Evolutionary conservation across 2,888 invertebrate species (phyloP).

Genomic region (Sinopyrophorus schimmeli): DNA sequence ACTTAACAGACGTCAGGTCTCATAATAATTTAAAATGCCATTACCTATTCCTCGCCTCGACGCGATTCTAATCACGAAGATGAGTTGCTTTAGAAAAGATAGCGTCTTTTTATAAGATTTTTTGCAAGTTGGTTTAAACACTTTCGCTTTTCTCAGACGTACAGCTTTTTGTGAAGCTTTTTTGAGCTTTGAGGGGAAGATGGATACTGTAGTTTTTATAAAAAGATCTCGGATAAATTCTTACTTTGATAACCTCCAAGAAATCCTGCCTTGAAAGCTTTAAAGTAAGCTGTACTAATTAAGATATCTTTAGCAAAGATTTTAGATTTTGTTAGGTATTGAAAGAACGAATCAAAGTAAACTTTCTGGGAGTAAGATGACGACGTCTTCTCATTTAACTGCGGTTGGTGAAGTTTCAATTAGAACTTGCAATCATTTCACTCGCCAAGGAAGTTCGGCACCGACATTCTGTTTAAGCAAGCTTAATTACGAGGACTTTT

Average conservation of each 20-base stretch:
- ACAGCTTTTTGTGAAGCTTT: slow-evolving; percentile 21
- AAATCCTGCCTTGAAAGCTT: slow-evolving; percentile 12
- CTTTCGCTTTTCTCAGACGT: slow-evolving; percentile 27
- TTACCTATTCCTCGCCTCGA: slow-evolving; percentile 44
- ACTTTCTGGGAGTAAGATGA: slow-evolving; percentile 20
- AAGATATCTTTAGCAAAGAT: slow-evolving; percentile 16
- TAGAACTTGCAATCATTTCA: slow-evolving; percentile 27
- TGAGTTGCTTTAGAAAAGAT: slow-evolving; percentile 35
- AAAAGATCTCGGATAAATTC: slow-evolving; percentile 16
- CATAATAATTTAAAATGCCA: slow-evolving; percentile 49
- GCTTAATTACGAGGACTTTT: slow-evolving; percentile 29
- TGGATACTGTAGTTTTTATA: slow-evolving; percentile 21
- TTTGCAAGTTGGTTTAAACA: slow-evolving; percentile 28
- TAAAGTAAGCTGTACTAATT: slow-evolving; percentile 20
- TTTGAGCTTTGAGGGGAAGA: slow-evolving; percentile 14
- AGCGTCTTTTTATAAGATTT: slow-evolving; percentile 28
- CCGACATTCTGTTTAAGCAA: slow-evolving; percentile 24
- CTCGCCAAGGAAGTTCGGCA: slow-evolving; percentile 15
- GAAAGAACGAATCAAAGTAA: slow-evolving; percentile 26
- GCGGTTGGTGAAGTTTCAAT: slow-evolving; percentile 28
- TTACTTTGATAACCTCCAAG: slow-evolving; percentile 13
- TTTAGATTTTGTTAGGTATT: slow-evolving; percentile 15
- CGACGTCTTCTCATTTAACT: slow-evolving; percentile 21
- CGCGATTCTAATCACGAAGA: slow-evolving; percentile 40
- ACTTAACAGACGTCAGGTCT: slow-evolving; percentile 47